Evolutionary conservation across 2,797 vertebrate genomes (phyloP), one percentile per base, ranked within the genome.

Genomic region (Rhinella marina): DNA sequence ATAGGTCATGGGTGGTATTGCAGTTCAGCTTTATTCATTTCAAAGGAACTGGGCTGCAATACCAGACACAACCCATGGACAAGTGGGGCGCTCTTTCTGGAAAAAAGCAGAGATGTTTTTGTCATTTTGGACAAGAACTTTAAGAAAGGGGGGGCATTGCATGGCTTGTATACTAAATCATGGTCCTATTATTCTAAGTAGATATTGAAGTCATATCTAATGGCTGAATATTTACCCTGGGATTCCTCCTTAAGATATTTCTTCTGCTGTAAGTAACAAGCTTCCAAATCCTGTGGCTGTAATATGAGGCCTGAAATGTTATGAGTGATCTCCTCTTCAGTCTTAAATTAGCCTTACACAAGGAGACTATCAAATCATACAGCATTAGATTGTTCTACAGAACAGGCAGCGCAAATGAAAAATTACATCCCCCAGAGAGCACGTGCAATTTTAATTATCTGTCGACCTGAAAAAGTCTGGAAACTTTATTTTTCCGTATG

Each of bases 341-440:
- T 70, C 81, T 41, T 66, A 83, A 83, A 70, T 83, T 21, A 70
- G 81, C 52, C 62, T 82, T 62, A 82, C 62, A 82, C 80, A 50
- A 41, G 52, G 59, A 82, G 80, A 64, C 80, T 64, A 48, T 82
- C 80, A 48, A 64, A 82, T 82, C 61, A 25, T 52, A 64, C 80
- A 66, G 59, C 80, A 48, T 64, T 66, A 66, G 80, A 66, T 82
- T 62, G 62, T 82, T 82, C 80, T 66, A 82, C 32, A 27, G 80
- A 62, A 66, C 80, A 48, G 73, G 80, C 32, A 50, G 59, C 80
- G 48, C 80, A 82, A 82, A 82, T 82, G 61, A 82, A 82, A 82
- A 82, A 82, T 82, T 62, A 82, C 80, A 64, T 82, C 62, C 80
- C 80, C 80, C 80, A 11, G 80, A 82, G 80, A 82, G 61, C 59